Conservation (phyloP, 2,113 vertebrate genomes). For the Gasterosteus aculeatus region DNA sequence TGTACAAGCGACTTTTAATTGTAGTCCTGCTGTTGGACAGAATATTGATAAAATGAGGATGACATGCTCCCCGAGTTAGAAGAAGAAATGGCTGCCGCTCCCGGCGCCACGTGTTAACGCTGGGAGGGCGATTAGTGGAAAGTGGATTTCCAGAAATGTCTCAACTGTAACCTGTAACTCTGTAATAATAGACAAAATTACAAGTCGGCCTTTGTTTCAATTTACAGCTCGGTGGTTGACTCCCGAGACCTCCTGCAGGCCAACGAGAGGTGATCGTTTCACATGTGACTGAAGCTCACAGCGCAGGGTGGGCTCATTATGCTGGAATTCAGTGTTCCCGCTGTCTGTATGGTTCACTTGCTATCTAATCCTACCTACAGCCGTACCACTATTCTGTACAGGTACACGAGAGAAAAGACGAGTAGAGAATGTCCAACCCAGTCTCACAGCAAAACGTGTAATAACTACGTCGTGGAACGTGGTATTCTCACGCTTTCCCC, state of each 20-base stretch:
- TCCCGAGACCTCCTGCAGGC: constrained; percentile 20
- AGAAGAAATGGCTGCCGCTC: background rate
- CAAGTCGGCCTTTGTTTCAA: constrained; percentile 17
- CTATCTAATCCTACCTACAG: constrained; percentile 39
- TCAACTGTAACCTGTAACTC: background rate
- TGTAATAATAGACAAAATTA: constrained; percentile 9
- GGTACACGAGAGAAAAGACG: background rate
- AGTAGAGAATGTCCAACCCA: background rate
- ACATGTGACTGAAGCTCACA: constrained; percentile 51
- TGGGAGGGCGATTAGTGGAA: background rate
- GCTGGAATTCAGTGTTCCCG: constrained; percentile 43
- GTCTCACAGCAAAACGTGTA: no score
- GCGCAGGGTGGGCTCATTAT: constrained; percentile 63
- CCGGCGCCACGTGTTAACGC: no score
- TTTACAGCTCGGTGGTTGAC: constrained; percentile 31
- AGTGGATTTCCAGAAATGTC: background rate
- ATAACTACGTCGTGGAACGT: no score
- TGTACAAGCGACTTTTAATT: background rate
- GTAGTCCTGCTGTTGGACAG: background rate
- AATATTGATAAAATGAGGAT: background rate
- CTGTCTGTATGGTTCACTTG: constrained; percentile 34
- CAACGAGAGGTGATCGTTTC: constrained; percentile 52
- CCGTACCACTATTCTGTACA: background rate
- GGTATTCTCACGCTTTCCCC: no score
- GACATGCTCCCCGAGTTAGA: background rate